Percentiles rank a stretch among this genome's conserved stretches.
Evolutionary conservation across 2,113 vertebrate species (phyloP).

Genomic region (Lathamus discolor): DNA sequence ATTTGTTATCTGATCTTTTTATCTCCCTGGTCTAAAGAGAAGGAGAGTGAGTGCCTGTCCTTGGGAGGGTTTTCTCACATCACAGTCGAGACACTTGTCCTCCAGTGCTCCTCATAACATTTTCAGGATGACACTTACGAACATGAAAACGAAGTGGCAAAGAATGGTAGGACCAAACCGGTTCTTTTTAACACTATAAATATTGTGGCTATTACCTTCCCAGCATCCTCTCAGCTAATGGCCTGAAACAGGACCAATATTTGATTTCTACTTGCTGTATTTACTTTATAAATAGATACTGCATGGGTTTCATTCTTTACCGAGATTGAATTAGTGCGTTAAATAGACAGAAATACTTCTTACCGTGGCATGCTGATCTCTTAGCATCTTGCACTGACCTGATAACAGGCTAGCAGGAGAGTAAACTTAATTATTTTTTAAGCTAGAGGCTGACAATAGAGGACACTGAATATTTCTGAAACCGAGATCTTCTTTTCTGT

Average conservation of each 20-base stretch:
- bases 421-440: slow-evolving; percentile 58
- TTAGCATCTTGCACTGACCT: slow-evolving; percentile 56
- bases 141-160: not conserved
- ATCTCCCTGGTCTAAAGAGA: rapidly evolving
- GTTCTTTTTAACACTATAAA: not conserved
- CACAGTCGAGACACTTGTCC: not conserved
- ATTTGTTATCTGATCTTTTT: not conserved
- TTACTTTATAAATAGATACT: slow-evolving; percentile 67
- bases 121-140: not conserved
- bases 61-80: not conserved
- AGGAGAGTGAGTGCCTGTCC: not conserved
- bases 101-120: not conserved
- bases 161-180: not conserved
- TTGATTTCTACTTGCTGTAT: slow-evolving; percentile 57
- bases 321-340: slow-evolving; percentile 60
- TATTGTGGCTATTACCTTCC: not conserved
- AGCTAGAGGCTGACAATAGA: slow-evolving; percentile 15
- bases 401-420: slow-evolving; percentile 48
- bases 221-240: slow-evolving; percentile 34
- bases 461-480: slow-evolving; percentile 42
- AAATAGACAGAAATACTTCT: slow-evolving; percentile 60
- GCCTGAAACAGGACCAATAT: slow-evolving; percentile 59
- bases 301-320: slow-evolving; percentile 53
- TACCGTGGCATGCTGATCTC: slow-evolving; percentile 12
- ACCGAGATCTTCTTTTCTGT: not conserved